These are phyloP conservation scores for Lucilia cuprina DNA, from an alignment of 1,140 invertebrate species.

Conservation along the genomic window DNA sequence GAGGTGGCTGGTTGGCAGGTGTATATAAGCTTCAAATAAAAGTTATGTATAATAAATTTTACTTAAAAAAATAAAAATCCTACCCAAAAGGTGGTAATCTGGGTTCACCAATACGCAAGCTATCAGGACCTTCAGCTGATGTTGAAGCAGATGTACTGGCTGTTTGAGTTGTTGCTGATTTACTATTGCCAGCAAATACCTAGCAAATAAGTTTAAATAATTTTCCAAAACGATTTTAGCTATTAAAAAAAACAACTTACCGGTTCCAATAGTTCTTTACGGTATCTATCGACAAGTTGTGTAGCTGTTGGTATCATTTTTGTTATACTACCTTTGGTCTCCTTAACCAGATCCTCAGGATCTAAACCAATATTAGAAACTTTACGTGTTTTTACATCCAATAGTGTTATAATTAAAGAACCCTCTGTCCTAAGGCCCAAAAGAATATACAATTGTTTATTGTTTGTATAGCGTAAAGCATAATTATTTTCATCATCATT, in stretches of 20 bases:
- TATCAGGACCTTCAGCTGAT: slow-evolving; percentile 40
- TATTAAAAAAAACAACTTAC: slow-evolving; percentile 40
- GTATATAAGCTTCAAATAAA: not conserved
- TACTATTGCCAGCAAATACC: slow-evolving; percentile 53
- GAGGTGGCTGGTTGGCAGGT: slow-evolving; percentile 45
- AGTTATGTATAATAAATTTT: not conserved
- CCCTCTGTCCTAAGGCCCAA: slow-evolving; percentile 71
- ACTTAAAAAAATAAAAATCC: not conserved
- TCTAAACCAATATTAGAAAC: slow-evolving; percentile 62
- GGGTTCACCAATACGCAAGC: slow-evolving; percentile 50
- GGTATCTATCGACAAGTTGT: slow-evolving; percentile 60
- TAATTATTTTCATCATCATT: slow-evolving; percentile 69
- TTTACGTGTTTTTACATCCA: slow-evolving; percentile 64
- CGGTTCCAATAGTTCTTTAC: slow-evolving; percentile 64
- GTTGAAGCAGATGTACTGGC: slow-evolving; percentile 24
- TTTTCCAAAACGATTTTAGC: not conserved
- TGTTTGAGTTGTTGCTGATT: slow-evolving; percentile 53
- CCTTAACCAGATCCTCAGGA: slow-evolving; percentile 57
- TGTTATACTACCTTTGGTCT: slow-evolving; percentile 61
- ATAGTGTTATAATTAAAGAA: slow-evolving; percentile 71
- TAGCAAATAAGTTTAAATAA: not conserved
- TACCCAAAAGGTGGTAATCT: slow-evolving; percentile 39
- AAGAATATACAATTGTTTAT: slow-evolving; percentile 72
- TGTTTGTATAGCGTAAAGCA: slow-evolving; percentile 71
- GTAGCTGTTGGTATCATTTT: slow-evolving; percentile 63